These are phyloP conservation scores for Odontomyia ornata DNA, from an alignment of 2,888 invertebrate genomes.

Conservation along the genomic window DNA sequence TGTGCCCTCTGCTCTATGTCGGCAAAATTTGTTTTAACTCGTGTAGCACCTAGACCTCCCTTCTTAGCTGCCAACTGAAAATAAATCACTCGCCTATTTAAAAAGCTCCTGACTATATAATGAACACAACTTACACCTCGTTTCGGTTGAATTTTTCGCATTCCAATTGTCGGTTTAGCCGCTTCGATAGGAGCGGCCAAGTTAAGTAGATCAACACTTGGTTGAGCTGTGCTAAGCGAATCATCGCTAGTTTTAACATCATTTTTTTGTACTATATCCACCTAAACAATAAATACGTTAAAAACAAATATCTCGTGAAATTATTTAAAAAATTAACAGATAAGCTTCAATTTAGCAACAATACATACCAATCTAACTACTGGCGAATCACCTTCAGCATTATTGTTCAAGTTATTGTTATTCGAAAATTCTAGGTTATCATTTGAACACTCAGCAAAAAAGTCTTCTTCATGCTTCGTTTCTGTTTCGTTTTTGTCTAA, in stretches of 20 bases:
- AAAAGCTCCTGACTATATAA: conserved; percentile 41
- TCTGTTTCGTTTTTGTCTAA: conserved; percentile 70
- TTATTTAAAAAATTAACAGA: not conserved
- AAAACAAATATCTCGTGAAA: not conserved
- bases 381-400: conserved; percentile 19
- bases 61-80: conserved; percentile 84
- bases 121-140: conserved; percentile 72
- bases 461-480: conserved; percentile 83
- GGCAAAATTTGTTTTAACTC: conserved; percentile 90
- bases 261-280: conserved; percentile 51
- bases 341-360: not conserved
- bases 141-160: conserved; percentile 74
- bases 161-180: conserved; percentile 77
- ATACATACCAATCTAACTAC: conserved; percentile 43
- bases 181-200: conserved; percentile 57
- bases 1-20: conserved; percentile 93
- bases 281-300: not conserved
- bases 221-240: conserved; percentile 50
- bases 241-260: not conserved
- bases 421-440: conserved; percentile 47
- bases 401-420: conserved; percentile 45
- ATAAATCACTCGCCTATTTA: not conserved
- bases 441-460: conserved; percentile 76
- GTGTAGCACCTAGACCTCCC: conserved; percentile 91
- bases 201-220: conserved; percentile 62